phyloP scores from a whole-genome alignment of 1,140 invertebrate genomes.

The Chrysoperla carnea region DNA sequence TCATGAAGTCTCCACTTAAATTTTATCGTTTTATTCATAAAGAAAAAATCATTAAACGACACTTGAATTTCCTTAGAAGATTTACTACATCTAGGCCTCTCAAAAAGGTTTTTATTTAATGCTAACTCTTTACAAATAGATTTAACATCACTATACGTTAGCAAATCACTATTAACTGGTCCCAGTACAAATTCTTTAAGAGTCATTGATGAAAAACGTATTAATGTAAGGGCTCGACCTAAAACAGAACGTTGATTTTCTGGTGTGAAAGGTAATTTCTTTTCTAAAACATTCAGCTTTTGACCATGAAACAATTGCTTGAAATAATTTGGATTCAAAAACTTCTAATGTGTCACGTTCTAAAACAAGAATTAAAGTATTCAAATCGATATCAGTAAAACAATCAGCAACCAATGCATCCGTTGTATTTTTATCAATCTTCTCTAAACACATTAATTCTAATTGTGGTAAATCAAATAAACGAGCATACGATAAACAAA shows the following conservation, averaged over 20 bases:
- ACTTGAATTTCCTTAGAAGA: too few species aligned
- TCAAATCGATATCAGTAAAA: slow-evolving; percentile 74
- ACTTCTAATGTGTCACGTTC: slow-evolving; percentile 69
- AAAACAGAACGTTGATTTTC: slow-evolving; percentile 54
- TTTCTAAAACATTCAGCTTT: slow-evolving; percentile 58
- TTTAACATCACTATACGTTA: slow-evolving; percentile 57
- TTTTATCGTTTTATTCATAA: too few species aligned
- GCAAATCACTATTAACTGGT: slow-evolving; percentile 55
- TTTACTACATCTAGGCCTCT: too few species aligned
- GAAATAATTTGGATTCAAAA: slow-evolving; percentile 64
- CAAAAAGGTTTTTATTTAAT: slow-evolving; percentile 52
- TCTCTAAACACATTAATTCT: slow-evolving; percentile 61
- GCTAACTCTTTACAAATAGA: slow-evolving; percentile 71
- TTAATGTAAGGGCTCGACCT: slow-evolving; percentile 45
- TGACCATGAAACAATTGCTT: slow-evolving; percentile 55
- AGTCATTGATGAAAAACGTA: slow-evolving; percentile 75
- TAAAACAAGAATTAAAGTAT: slow-evolving; percentile 62
- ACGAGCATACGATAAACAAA: slow-evolving; percentile 59
- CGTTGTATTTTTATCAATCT: slow-evolving; percentile 70
- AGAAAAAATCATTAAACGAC: too few species aligned
- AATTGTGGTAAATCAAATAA: slow-evolving; percentile 69
- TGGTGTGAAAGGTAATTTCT: slow-evolving; percentile 40
- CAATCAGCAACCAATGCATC: slow-evolving; percentile 69
- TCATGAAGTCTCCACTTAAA: too few species aligned
- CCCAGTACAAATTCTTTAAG: slow-evolving; percentile 74